Base-by-base conservation (phyloP, 2,888 invertebrate species). In the Trachelus tabidus region DNA sequence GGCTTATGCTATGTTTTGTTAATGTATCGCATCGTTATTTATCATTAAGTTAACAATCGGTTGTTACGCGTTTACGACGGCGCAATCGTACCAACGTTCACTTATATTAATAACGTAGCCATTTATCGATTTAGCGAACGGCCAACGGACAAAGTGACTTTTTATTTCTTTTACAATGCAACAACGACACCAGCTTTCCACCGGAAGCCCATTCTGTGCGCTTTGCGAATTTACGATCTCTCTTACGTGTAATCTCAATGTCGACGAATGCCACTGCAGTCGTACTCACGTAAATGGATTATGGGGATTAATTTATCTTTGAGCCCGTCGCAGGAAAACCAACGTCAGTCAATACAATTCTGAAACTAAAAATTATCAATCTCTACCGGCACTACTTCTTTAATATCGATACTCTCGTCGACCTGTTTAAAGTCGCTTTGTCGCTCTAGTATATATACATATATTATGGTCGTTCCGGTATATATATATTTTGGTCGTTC, bases 1-100 rank as follows among this genome's bases (percentile, higher is more conserved):
- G 85, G 86, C 85, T 87, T 88, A 82, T 86, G 85, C 85, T 87
- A 83, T 86, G 84, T 85, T 83, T 77, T 81, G 82, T 82, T 84
- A 81, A 79, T 84, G 83, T 84, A 81, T 73, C 81, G 83, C 83
- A 85, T 84, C 83, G 76, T 82, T 82, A 83, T 83, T 81, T 81
- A 80, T 35, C 74, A 34, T 74, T 56, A 56, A 23, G 56, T 56
- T 56, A 56, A 56, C 56, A 56, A 56, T 56, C 56, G 56, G 1
- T 56, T 56, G 23, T 56, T 56, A 40, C 6, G 15, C 40, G 15
- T 40, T 40, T 56, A 56, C 56, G 2, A 56, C 23, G 23, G 9
- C 56, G 56, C 56, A 56, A 56, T 56, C 9, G 1, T 23, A 23
- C 56, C 9, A 23, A 23, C 56, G 56, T 56, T 56, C 56, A 56